Conservation (phyloP, 2,113 vertebrate genomes). For the Xenotilapia caudafasciata region DNA sequence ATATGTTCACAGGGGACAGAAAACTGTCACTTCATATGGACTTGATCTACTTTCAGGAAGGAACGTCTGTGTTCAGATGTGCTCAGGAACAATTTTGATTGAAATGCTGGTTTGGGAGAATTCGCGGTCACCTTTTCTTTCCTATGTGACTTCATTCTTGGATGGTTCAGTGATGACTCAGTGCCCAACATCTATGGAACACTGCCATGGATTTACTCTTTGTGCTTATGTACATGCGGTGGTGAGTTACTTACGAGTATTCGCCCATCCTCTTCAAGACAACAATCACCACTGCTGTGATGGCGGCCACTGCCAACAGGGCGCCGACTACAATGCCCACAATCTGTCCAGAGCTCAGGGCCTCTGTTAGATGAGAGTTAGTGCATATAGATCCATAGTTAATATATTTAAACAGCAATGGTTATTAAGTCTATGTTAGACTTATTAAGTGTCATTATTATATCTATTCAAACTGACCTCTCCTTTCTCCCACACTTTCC, state of each 20-base stretch:
- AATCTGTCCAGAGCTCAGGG: constrained; percentile 59
- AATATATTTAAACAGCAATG: background rate
- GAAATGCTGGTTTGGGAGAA: background rate
- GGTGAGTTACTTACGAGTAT: constrained; percentile 70
- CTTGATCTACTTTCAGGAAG: background rate
- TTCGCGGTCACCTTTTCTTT: background rate
- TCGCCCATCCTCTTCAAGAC: constrained; percentile 72
- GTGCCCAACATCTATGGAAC: background rate
- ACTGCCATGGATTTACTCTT: background rate
- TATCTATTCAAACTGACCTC: background rate
- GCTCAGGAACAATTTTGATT: background rate
- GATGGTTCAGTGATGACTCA: background rate
- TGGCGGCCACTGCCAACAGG: constrained; percentile 57
- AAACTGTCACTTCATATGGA: background rate
- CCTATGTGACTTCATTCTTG: background rate
- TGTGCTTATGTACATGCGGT: background rate
- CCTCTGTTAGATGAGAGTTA: constrained; percentile 24
- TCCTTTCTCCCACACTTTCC: background rate
- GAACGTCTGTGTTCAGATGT: background rate
- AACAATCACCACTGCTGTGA: constrained; percentile 55
- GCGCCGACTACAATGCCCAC: constrained; percentile 68
- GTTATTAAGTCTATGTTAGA: background rate
- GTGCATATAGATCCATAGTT: background rate
- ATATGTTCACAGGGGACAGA: background rate
- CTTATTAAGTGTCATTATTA: background rate